Evolutionary conservation across 1,140 invertebrate genomes (phyloP).

Genomic region (Heliconius congener): DNA sequence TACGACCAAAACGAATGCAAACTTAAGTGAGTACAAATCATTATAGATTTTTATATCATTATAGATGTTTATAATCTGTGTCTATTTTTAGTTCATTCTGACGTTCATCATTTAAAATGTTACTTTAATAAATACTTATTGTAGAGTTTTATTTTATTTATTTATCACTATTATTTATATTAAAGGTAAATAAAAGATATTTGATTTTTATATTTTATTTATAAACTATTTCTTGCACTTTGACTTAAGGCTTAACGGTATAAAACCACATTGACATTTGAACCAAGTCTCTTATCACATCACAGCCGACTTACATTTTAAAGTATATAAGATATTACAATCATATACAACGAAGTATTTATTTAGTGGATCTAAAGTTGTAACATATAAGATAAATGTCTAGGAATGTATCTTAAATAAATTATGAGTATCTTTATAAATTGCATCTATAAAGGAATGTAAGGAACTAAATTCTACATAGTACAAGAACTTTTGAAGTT

Average conservation of each 20-base stretch:
- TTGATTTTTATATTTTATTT: conserved; percentile 45
- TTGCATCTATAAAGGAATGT: conserved; percentile 29
- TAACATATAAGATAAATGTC: neutral
- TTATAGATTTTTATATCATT: conserved; percentile 30
- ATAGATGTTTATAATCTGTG: conserved; percentile 25
- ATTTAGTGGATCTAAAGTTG: neutral
- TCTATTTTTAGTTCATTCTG: conserved; percentile 27
- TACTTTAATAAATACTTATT: conserved; percentile 61
- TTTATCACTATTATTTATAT: neutral
- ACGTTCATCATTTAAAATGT: conserved; percentile 40
- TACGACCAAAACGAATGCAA: conserved; percentile 17
- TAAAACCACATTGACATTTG: conserved; percentile 45
- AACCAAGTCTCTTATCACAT: conserved; percentile 50
- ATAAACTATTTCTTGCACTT: conserved; percentile 44
- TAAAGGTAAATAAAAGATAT: conserved; percentile 5
- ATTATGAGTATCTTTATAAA: conserved; percentile 12
- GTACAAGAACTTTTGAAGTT: neutral
- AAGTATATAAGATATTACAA: conserved; percentile 19
- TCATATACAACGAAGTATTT: conserved; percentile 6
- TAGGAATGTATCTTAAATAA: conserved; percentile 26
- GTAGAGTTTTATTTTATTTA: conserved; percentile 36
- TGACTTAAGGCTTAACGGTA: conserved; percentile 49
- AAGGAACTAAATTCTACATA: neutral
- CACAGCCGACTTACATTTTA: conserved; percentile 55
- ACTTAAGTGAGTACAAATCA: conserved; percentile 21